phyloP scores from a whole-genome alignment of 1,140 invertebrate species.

The Dendroctonus ponderosae region DNA sequence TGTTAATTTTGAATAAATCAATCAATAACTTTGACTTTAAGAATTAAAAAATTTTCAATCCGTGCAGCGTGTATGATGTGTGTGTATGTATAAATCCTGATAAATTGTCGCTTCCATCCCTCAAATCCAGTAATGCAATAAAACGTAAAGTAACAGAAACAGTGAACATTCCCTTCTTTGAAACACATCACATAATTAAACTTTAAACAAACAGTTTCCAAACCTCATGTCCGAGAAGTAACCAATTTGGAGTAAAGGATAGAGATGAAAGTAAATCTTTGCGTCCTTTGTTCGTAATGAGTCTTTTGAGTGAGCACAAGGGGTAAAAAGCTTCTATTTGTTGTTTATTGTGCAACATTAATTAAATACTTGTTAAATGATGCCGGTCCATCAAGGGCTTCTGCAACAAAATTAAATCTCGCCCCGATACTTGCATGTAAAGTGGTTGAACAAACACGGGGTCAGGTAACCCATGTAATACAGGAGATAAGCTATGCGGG shows the following conservation, averaged over 20 bases:
- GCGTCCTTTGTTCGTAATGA: conserved; percentile 16
- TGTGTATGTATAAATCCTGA: no score
- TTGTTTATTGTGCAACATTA: conserved; percentile 16
- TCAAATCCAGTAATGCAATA: no score
- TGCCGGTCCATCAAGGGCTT: conserved; percentile 2
- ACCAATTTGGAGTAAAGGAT: conserved; percentile 3
- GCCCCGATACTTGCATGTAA: background rate
- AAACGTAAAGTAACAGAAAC: background rate
- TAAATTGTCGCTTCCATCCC: no score
- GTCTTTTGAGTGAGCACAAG: conserved; percentile 11
- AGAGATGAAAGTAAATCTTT: conserved; percentile 16
- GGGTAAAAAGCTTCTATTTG: conserved; percentile 7
- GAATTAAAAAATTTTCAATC: no score
- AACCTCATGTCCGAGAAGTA: background rate
- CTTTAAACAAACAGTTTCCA: conserved; percentile 12
- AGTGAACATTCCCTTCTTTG: conserved; percentile 3
- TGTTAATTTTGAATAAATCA: no score
- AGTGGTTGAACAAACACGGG: no score
- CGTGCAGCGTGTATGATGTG: no score
- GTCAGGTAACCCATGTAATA: no score
- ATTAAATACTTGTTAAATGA: conserved; percentile 13
- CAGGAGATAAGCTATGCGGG: no score
- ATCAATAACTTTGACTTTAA: no score
- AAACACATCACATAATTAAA: conserved; percentile 12
- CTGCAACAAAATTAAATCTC: conserved; percentile 14